Evolutionary conservation across 2,113 vertebrate genomes (phyloP).

Genomic region (Andinoacara biseriatus): DNA sequence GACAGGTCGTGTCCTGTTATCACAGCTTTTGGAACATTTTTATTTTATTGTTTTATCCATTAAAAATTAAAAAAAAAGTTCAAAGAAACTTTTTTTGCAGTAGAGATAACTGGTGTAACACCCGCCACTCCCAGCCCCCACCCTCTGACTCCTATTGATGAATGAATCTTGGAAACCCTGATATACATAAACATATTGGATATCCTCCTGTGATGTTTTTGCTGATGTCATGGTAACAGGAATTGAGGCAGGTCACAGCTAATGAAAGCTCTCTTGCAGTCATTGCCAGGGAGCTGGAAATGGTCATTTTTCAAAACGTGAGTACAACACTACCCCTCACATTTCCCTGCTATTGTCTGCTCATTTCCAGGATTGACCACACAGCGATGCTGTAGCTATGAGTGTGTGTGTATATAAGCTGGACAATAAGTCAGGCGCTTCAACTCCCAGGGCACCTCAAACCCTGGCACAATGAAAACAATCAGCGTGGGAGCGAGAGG

Average conservation of each 20-base stretch:
- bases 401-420: constrained; percentile 13
- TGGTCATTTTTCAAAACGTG: constrained; percentile 38
- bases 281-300: constrained; percentile 18
- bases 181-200: not conserved
- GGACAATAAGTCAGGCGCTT: constrained; percentile 34
- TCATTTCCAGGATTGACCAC: constrained; percentile 64
- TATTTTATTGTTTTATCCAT: not conserved
- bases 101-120: not conserved
- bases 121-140: not conserved
- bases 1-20: not conserved
- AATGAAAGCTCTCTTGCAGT: constrained; percentile 49
- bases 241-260: not conserved
- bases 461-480: constrained; percentile 57
- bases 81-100: not conserved
- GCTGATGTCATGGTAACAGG: constrained; percentile 47
- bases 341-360: constrained; percentile 59
- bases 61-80: not conserved
- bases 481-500: constrained; percentile 64
- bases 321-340: constrained; percentile 31
- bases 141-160: not conserved
- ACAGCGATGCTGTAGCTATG: constrained; percentile 34
- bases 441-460: constrained; percentile 30
- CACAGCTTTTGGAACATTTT: not conserved
- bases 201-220: constrained; percentile 34
- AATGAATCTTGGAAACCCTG: not conserved